Percentiles rank a stretch among this genome's conserved stretches.
Conservation (phyloP, 2,888 invertebrate species). For the Zaprionus obscuricornis region DNA sequence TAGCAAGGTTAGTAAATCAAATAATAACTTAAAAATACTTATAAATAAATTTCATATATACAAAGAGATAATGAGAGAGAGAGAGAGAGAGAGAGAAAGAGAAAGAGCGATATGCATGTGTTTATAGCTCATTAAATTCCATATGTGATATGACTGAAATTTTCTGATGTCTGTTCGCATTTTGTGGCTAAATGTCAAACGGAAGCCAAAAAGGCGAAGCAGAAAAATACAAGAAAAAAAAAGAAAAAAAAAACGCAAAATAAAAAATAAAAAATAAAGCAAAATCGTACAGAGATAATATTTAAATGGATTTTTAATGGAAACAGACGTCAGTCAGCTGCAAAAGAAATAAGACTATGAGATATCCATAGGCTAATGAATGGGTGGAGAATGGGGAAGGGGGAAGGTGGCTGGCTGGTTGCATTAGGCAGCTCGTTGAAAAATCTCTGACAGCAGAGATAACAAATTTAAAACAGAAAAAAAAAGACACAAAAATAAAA, state of each 20-base stretch:
- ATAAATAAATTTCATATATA: too few relatives aligned
- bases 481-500: too few relatives aligned
- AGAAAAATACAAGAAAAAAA: too few relatives aligned
- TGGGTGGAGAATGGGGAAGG: not conserved
- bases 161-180: conserved; percentile 27
- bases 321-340: conserved; percentile 48
- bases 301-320: conserved; percentile 75
- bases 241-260: too few relatives aligned
- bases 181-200: conserved; percentile 69
- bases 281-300: conserved; percentile 59
- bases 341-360: not conserved
- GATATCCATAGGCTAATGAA: not conserved
- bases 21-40: too few relatives aligned
- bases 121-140: conserved; percentile 33
- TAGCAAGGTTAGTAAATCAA: too few relatives aligned
- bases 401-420: too few relatives aligned
- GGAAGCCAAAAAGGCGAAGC: too few relatives aligned
- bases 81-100: not conserved
- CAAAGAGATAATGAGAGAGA: too few relatives aligned
- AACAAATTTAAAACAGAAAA: conserved; percentile 26
- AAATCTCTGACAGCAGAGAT: conserved; percentile 50
- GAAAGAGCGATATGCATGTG: conserved; percentile 3
- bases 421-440: too few relatives aligned
- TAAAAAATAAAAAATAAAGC: too few relatives aligned
- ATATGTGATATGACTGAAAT: conserved; percentile 17